Conservation (phyloP, 2,888 invertebrate species). For the Cryptocephalus moraei region DNA sequence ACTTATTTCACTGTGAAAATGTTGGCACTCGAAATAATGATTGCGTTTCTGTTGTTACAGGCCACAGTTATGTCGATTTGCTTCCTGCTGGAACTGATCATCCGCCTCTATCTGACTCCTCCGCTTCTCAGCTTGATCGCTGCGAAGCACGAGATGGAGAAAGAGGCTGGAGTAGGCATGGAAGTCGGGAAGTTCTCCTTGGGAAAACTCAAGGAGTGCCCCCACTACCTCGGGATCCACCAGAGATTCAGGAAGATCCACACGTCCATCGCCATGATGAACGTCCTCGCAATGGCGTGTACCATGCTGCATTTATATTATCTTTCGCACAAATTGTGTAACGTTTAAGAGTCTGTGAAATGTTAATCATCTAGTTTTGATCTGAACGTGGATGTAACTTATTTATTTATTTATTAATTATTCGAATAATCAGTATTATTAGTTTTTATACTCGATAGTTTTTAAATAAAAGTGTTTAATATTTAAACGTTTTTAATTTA, state of each 20-base stretch:
- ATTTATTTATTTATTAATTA: too few relatives aligned
- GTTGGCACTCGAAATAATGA: too few relatives aligned
- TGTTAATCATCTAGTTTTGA: too few relatives aligned
- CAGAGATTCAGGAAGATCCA: conserved; percentile 66
- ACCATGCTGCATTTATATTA: conserved; percentile 59
- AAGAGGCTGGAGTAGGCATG: conserved; percentile 63
- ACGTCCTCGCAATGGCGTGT: conserved; percentile 59
- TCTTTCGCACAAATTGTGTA: conserved; percentile 34
- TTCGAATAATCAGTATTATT: too few relatives aligned
- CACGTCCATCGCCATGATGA: conserved; percentile 69
- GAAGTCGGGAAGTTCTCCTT: conserved; percentile 66
- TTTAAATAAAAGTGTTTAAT: too few relatives aligned
- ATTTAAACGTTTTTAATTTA: too few relatives aligned
- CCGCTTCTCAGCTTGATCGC: conserved; percentile 64
- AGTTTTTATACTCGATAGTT: too few relatives aligned
- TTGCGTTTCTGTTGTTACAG: conserved; percentile 41
- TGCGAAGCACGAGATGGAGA: conserved; percentile 65
- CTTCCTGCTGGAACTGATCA: conserved; percentile 62
- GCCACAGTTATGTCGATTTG: conserved; percentile 52
- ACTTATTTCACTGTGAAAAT: too few relatives aligned
- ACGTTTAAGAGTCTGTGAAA: conserved; percentile 6
- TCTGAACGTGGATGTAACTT: too few relatives aligned
- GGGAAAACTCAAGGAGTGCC: conserved; percentile 63
- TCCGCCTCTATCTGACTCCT: conserved; percentile 67
- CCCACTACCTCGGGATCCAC: conserved; percentile 68